Percentiles rank a stretch among this genome's conserved stretches.
These are phyloP conservation scores for Pammene aurita DNA, from an alignment of 2,888 invertebrate species.

Conservation along the genomic window DNA sequence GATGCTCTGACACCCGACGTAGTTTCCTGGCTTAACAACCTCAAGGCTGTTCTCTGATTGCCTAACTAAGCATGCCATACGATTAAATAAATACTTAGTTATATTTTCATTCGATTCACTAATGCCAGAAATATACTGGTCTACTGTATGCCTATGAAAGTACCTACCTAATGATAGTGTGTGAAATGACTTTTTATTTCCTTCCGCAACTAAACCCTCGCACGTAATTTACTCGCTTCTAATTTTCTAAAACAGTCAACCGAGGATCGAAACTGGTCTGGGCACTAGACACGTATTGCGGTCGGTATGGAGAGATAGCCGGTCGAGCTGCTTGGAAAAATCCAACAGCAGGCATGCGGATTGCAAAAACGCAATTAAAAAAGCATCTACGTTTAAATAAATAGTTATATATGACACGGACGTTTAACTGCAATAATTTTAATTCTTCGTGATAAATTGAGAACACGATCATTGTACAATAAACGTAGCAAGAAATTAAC, in stretches of 20 bases:
- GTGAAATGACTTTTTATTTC: conserved; percentile 15
- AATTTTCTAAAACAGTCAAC: conserved; percentile 23
- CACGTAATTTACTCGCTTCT: conserved; percentile 5
- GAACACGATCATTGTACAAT: not conserved
- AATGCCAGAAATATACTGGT: no score
- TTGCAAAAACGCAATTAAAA: conserved; percentile 15
- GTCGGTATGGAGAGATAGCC: conserved; percentile 37
- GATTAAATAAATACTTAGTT: no score
- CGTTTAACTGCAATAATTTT: not conserved
- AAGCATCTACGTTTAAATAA: not conserved
- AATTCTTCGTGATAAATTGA: not conserved
- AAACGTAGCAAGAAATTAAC: no score
- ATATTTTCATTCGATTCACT: no score
- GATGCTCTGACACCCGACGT: no score
- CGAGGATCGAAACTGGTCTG: conserved; percentile 29
- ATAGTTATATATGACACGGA: not conserved
- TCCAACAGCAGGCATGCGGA: conserved; percentile 27
- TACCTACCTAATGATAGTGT: not conserved
- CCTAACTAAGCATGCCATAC: no score
- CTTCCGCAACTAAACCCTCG: conserved; percentile 1
- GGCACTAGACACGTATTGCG: conserved; percentile 30
- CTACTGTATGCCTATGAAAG: not conserved
- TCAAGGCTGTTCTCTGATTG: no score
- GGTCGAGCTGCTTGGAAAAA: conserved; percentile 34
- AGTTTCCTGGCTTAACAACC: no score